Evolutionary conservation across 2,113 vertebrate genomes (phyloP).

Genomic region (Eretmochelys imbricata): DNA sequence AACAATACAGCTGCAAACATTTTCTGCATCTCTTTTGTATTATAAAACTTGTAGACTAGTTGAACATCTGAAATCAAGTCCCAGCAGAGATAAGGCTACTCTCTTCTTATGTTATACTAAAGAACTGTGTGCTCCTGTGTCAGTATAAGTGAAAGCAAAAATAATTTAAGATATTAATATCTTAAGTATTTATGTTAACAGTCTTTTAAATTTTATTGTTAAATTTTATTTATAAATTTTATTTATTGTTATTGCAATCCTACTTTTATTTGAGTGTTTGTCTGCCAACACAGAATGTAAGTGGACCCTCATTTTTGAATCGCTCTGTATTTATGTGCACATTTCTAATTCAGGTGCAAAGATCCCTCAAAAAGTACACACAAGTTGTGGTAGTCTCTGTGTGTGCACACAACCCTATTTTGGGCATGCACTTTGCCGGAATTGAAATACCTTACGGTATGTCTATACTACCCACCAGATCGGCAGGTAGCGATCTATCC

Average conservation of each 20-base stretch:
- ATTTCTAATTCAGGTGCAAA: not conserved
- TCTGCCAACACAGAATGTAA: not conserved
- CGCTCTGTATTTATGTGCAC: not conserved
- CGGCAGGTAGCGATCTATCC: no score
- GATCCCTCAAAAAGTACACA: not conserved
- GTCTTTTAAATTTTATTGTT: not conserved
- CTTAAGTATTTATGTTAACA: accelerated
- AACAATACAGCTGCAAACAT: slow-evolving; percentile 9
- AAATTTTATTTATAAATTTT: no score
- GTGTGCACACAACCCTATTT: not conserved
- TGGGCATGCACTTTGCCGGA: not conserved
- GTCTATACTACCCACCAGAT: no score
- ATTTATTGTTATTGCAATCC: not conserved
- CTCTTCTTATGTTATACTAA: not conserved
- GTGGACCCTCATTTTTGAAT: not conserved
- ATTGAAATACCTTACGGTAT: not conserved
- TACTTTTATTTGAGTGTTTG: not conserved
- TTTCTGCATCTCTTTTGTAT: not conserved
- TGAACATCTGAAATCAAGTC: not conserved
- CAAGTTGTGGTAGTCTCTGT: not conserved
- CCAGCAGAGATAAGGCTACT: not conserved
- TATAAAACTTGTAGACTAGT: not conserved
- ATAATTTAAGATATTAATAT: not conserved
- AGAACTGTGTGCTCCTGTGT: not conserved
- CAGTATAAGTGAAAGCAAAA: not conserved